These are phyloP conservation scores for Garrulus glandarius DNA, from an alignment of 2,797 vertebrate species.

Conservation along the genomic window DNA sequence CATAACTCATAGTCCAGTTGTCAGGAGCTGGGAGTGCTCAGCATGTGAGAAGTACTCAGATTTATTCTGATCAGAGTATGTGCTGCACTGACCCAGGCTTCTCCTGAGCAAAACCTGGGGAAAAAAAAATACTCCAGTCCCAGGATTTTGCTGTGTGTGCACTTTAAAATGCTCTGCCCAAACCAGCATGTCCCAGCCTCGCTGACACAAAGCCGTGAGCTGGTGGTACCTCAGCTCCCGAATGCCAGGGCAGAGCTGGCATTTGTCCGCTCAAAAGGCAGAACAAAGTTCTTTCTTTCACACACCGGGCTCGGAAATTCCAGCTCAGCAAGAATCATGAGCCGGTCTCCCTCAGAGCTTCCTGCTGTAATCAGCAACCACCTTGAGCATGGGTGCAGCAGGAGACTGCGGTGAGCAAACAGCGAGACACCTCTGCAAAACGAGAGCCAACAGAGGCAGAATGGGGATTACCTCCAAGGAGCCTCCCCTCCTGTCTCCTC, in stretches of 20 bases:
- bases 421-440: neutral
- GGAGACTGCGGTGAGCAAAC: neutral
- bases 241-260: neutral
- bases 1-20: neutral
- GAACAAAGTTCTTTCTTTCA: neutral
- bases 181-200: neutral
- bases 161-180: neutral
- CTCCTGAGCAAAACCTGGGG: neutral
- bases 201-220: neutral
- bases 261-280: neutral
- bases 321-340: neutral
- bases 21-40: neutral
- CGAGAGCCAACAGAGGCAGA: neutral
- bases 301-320: neutral
- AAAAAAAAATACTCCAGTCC: neutral
- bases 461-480: neutral
- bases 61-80: neutral
- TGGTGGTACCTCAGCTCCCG: neutral
- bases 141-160: neutral
- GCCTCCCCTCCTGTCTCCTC: neutral
- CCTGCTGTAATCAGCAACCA: conserved; percentile 6
- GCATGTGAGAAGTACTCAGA: neutral
- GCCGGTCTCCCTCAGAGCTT: neutral
- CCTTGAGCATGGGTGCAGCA: neutral
- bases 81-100: neutral